phyloP scores from a whole-genome alignment of 2,888 invertebrate genomes.

The Hyalella azteca region DNA sequence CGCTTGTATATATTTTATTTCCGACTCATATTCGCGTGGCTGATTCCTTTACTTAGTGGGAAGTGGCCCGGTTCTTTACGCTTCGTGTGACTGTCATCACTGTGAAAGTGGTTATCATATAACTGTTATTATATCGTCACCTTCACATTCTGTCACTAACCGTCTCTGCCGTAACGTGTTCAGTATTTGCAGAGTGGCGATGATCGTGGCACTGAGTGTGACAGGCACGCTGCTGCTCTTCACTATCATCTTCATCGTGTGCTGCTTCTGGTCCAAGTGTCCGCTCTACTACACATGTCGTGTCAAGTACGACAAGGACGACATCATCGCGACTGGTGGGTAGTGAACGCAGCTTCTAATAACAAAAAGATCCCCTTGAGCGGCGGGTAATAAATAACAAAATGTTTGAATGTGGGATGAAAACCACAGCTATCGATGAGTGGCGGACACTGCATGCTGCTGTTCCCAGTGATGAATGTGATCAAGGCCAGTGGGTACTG shows the following conservation, averaged over 20 bases:
- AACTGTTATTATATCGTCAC: neutral
- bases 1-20: no score
- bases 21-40: no score
- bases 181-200: conserved; percentile 47
- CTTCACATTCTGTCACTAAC: neutral
- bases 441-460: no score
- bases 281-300: conserved; percentile 62
- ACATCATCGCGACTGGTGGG: conserved; percentile 62
- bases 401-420: no score
- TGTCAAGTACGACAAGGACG: conserved; percentile 62
- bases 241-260: conserved; percentile 60
- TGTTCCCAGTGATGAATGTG: no score
- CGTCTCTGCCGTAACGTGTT: neutral
- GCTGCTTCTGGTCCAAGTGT: conserved; percentile 64
- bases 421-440: no score
- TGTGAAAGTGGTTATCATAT: no score
- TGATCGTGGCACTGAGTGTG: conserved; percentile 55
- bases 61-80: no score
- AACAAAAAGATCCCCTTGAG: neutral
- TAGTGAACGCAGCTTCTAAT: neutral
- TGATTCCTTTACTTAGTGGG: no score
- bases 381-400: no score
- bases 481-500: no score
- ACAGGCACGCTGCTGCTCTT: conserved; percentile 51
- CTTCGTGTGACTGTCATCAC: no score